A percentile compares a stretch with the other conserved stretches of the same genome.
Evolutionary conservation across 2,113 vertebrate species (phyloP).

Genomic region (Lontra canadensis): DNA sequence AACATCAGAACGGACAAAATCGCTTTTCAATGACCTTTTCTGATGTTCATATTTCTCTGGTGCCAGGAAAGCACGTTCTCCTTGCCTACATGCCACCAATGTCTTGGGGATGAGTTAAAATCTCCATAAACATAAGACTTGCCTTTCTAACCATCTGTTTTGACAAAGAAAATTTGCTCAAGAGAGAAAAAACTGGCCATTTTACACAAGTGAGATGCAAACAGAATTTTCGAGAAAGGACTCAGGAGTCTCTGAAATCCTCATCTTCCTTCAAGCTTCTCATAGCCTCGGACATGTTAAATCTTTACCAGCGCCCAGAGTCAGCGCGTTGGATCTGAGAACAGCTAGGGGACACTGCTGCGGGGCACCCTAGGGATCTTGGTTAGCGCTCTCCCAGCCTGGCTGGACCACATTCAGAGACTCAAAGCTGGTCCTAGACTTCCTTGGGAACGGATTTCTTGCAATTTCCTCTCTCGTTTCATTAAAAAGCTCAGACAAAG

Average conservation of each 20-base stretch:
- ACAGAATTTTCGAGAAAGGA: neutral
- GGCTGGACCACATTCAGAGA: accelerated
- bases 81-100: neutral
- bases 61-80: neutral
- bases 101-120: neutral
- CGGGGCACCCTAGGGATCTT: neutral
- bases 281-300: neutral
- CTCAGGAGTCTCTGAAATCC: neutral
- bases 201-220: neutral
- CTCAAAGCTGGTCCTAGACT: too few relatives aligned
- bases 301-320: too few relatives aligned
- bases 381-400: accelerated
- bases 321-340: neutral
- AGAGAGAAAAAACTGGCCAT: neutral
- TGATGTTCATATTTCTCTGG: neutral
- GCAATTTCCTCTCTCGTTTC: accelerated
- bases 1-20: neutral
- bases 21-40: neutral
- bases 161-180: neutral
- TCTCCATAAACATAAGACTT: neutral
- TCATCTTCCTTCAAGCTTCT: neutral
- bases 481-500: neutral
- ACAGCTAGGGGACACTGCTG: neutral
- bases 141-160: neutral
- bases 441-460: neutral